phyloP scores from a whole-genome alignment of 1,140 invertebrate species.

The Drosophila melanica region DNA sequence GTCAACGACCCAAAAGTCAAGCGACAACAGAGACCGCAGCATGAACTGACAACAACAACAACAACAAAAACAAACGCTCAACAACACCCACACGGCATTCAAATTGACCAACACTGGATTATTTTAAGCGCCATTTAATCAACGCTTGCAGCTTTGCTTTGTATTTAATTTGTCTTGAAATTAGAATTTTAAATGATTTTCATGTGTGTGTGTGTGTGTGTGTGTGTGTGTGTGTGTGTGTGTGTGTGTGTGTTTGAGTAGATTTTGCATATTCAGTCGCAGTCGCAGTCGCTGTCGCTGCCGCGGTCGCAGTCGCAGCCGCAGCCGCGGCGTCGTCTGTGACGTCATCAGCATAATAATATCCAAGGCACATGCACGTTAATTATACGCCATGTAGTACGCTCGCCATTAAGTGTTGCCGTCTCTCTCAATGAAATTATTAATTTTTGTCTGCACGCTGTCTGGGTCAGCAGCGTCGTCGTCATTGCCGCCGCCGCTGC shows the following conservation, averaged over 20 bases:
- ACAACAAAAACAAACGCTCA: slow-evolving; percentile 17
- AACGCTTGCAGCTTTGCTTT: slow-evolving; percentile 69
- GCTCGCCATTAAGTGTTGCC: slow-evolving; percentile 45
- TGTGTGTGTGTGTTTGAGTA: slow-evolving; percentile 39
- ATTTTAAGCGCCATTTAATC: slow-evolving; percentile 80
- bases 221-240: slow-evolving; percentile 39
- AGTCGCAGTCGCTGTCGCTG: slow-evolving; percentile 12
- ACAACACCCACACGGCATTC: slow-evolving; percentile 61
- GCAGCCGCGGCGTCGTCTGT: slow-evolving; percentile 45
- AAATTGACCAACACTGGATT: slow-evolving; percentile 63
- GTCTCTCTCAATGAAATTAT: slow-evolving; percentile 62
- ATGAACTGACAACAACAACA: neutral
- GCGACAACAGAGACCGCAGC: neutral
- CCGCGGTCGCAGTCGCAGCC: slow-evolving; percentile 41
- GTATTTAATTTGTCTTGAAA: slow-evolving; percentile 81
- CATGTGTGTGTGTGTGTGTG: slow-evolving; percentile 41
- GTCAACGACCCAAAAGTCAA: slow-evolving; percentile 47
- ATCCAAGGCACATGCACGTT: slow-evolving; percentile 74
- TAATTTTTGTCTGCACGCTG: slow-evolving; percentile 80
- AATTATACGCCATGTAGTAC: slow-evolving; percentile 80
- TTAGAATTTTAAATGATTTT: slow-evolving; percentile 79
- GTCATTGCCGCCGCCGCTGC: slow-evolving; percentile 25
- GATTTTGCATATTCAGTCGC: slow-evolving; percentile 68
- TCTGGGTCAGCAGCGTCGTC: slow-evolving; percentile 68
- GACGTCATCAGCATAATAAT: slow-evolving; percentile 77